Evolutionary conservation across 2,888 invertebrate genomes (phyloP), one percentile per base, ranked within the genome.

Genomic region (Agonopterix arenella): DNA sequence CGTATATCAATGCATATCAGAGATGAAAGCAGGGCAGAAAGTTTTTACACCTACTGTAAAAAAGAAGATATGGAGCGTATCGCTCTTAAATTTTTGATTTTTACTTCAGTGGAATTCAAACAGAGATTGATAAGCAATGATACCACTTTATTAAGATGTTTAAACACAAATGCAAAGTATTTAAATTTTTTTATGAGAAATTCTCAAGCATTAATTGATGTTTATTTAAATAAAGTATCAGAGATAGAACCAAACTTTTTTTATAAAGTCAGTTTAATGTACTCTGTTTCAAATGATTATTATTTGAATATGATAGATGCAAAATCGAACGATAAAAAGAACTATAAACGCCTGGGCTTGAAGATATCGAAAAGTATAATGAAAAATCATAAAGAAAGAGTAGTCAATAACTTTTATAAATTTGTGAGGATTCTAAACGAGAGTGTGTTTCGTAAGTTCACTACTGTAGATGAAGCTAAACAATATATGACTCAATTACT

Each of bases 41-140:
- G 49, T 3, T 84, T 83, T 56, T 76, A 67, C 48, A 60, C 64
- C 8, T 82, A 77, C 52, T 81, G 78, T 47, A 5, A 28, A 7
- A 58, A 59, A 36, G 50, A 48, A 4, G 69, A 68, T 49, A 49
- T 71, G 7, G 42, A 43, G 5, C 58, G 64, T 45, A 57, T 68
- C 51, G 74, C 78, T 5, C 41, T 60, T 0, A 82, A 82, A 53
- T 83, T 80, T 54, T 59, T 81, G 1, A 55, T 69, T 44, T 60
- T 55, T 11, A 68, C 76, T 36, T 64, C 73, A 11, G 74, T 76
- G n/a, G 44, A 51, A 1, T 74, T 68, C 47, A 84, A 82, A 64
- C 40, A 68, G 9, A 53, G 70, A 7, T 44, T 66, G 2, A 52
- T 83, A 13, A 37, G 54, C 5, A 42, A 48, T 11, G 1, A 46